Evolutionary conservation across 2,797 vertebrate species (phyloP), one percentile per base, ranked within the genome.

Genomic region (Sibirionetta formosa): DNA sequence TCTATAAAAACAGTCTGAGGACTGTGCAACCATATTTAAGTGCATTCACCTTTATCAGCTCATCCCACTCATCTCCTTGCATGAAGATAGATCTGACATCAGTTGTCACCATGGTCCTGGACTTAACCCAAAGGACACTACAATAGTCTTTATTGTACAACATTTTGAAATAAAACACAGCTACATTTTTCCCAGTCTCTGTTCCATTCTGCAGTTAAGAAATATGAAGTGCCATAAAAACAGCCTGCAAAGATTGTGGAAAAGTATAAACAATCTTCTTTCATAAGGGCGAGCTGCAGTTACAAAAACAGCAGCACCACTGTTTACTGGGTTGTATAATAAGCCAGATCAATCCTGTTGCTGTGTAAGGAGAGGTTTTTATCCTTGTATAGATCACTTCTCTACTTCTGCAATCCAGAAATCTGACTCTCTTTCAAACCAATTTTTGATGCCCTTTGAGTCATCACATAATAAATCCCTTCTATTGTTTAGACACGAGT

Each of bases 251-350:
- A 83, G 1, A 7, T 26, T 71, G 54, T 42, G 35, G 84, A 88
- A 92, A 96, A 96, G 29, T 35, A 81, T 77, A 92, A 94, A 87
- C 53, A 91, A 94, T n/a, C 53, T 75, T 53, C 61, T 83, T 93
- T 57, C 65, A 17, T 75, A 57, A 78, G n/a, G 72, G 87, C 44
- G 80, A 87, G 48, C 54, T 91, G 69, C 36, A 88, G 53, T 64
- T 88, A 68, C 44, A 71, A 60, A 75, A 64, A 5, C 51, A 76
- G 14, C 51, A 92, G 24, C 58, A 57, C 1, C 33, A 27, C 46
- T 76, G n/a, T 88, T 92, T 54, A 11, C 31, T 77, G 35, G 31
- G 66, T 58, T 36, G 11, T 77, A 44, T 77, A 65, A 60, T 42
- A 64, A 70, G 17, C 11, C 57, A 87, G 31, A 78, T 89, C 68